Base-by-base conservation (phyloP, 2,797 vertebrate genomes). In the Ammospiza maritima region DNA sequence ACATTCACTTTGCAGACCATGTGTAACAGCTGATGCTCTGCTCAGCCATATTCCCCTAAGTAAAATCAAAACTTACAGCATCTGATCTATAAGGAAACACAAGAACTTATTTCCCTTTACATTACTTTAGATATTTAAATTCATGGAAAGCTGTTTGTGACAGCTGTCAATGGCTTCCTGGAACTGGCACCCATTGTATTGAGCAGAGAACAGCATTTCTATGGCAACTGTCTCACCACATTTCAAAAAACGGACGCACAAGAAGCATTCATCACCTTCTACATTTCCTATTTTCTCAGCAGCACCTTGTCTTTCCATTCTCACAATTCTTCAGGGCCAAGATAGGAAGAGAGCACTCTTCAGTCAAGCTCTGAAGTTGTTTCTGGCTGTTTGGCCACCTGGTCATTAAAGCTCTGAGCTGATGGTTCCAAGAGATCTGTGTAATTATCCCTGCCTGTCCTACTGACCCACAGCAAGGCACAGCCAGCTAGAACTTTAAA, bases 191-290 rank as follows among this genome's bases (percentile, higher is more conserved):
- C 78, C 85, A 88, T 75, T 71, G 38, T 86, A 53, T 91, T 4
- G 30, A 75, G 62, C 45, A 91, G 42, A 81, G 66, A 95, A 87
- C 26, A 89, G 64, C 71, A 95, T 95, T 95, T 86, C 96, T 96
- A 93, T 93, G 48, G 80, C 83, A 96, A 95, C 93, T 87, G 44
- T 47, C 74, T 75, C 44, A 7, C 66, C 93, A 76, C 47, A 38
- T 82, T 86, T 64, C 11, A 79, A 77, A 84, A 89, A 78, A 80
- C 2, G 9, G 62, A 51, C 21, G 19, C 93, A 79, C 48, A 84
- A 81, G 74, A 60, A 69, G 60, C 16, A 81, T 27, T 54, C 57
- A 32, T 72, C 51, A n/a, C 60, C 38, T 67, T 50, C 54, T 70
- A 2, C 13, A 17, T 48, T 90, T 84, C 83, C 38, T 10, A 6